phyloP scores from a whole-genome alignment of 2,113 vertebrate genomes.

The Phasianus colchicus region DNA sequence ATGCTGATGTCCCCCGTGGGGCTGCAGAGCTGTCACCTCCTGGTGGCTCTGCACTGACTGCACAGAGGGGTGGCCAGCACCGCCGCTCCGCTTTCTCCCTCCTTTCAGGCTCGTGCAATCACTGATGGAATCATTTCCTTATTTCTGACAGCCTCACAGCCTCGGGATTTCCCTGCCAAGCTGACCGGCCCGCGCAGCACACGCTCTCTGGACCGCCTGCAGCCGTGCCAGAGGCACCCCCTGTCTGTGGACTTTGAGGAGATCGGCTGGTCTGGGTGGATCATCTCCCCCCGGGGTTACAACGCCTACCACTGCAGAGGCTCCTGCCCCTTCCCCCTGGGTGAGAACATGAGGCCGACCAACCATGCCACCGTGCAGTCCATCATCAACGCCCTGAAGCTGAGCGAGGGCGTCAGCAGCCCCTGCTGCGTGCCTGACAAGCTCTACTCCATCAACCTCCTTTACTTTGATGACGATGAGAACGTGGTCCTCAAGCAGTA shows the following conservation, averaged over 20 bases:
- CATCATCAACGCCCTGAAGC: conserved; percentile 84
- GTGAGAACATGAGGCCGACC: conserved; percentile 80
- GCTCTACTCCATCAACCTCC: conserved; percentile 83
- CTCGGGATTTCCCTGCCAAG: neutral
- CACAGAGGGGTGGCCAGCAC: rapidly evolving
- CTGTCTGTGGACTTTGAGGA: conserved; percentile 88
- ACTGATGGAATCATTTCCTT: rapidly evolving
- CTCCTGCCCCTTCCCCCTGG: conserved; percentile 84
- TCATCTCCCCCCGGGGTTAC: conserved; percentile 87
- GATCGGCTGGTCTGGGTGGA: conserved; percentile 88
- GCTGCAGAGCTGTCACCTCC: neutral
- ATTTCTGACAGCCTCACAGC: neutral
- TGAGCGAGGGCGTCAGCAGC: conserved; percentile 74
- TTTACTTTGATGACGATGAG: conserved; percentile 85
- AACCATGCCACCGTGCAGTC: conserved; percentile 90
- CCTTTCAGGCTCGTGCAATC: rapidly evolving
- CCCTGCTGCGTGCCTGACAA: conserved; percentile 86
- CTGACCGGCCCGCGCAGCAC: neutral
- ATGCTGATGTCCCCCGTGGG: rapidly evolving
- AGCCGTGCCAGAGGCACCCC: conserved; percentile 78
- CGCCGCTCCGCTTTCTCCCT: neutral
- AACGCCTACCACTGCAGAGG: conserved; percentile 87
- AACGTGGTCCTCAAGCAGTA: conserved; percentile 89
- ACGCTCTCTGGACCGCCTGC: neutral
- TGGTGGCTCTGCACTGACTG: neutral